Conservation (phyloP, 2,888 invertebrate species). For the Lycophotia porphyrea region DNA sequence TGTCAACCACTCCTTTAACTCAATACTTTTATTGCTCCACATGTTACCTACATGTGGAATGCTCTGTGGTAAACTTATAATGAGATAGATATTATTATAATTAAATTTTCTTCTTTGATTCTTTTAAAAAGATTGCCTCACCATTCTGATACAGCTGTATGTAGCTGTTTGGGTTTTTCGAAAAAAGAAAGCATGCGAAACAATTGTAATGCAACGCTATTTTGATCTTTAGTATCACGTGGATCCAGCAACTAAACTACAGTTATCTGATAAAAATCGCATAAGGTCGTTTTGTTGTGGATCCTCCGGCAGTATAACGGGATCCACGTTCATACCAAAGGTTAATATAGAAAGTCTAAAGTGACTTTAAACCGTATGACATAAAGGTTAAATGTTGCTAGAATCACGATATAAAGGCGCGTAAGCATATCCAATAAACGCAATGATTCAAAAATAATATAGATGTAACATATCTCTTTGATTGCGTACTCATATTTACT, state of each 20-base stretch:
- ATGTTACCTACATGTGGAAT: no score
- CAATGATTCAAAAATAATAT: not conserved
- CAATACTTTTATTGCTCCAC: no score
- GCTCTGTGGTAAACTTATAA: no score
- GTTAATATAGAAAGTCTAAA: not conserved
- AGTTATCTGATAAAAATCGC: not conserved
- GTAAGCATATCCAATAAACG: not conserved
- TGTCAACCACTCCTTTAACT: no score
- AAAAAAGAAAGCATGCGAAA: not conserved
- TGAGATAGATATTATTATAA: no score
- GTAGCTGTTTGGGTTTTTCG: not conserved
- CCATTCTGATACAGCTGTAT: not conserved
- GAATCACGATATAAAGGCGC: not conserved
- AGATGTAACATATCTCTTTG: conserved; percentile 13
- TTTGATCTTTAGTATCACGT: not conserved
- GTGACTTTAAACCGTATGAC: not conserved
- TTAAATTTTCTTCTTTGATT: no score
- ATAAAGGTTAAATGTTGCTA: conserved; percentile 28
- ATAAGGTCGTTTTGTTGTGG: not conserved
- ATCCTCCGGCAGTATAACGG: no score
- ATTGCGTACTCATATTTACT: conserved; percentile 5
- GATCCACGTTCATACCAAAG: not conserved
- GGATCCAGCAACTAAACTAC: not conserved
- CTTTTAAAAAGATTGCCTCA: no score
- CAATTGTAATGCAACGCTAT: not conserved